These are phyloP conservation scores for Platycheirus rosarum DNA, from an alignment of 2,888 invertebrate genomes.

Conservation along the genomic window DNA sequence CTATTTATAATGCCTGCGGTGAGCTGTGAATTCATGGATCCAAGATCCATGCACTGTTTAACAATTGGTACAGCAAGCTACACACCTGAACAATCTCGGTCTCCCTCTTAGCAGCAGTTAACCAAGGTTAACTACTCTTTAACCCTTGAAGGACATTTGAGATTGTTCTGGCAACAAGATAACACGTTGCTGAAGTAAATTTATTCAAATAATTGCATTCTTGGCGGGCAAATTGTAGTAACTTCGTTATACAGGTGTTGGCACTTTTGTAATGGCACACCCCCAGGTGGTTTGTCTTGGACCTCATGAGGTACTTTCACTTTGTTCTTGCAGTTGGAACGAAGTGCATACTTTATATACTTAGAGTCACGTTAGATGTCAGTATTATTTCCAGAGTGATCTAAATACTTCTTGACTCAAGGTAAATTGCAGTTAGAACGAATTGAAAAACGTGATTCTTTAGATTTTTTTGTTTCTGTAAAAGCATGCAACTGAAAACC, in stretches of 20 bases:
- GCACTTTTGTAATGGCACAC: slow-evolving; percentile 23
- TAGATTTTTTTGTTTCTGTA: slow-evolving; percentile 5
- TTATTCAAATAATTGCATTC: slow-evolving; percentile 57
- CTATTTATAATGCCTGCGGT: slow-evolving; percentile 20
- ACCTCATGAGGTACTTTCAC: slow-evolving; percentile 57
- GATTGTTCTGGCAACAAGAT: slow-evolving; percentile 47
- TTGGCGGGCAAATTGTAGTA: slow-evolving; percentile 24
- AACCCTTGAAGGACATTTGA: slow-evolving; percentile 64
- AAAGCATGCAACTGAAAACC: background rate
- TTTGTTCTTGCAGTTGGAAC: slow-evolving; percentile 46
- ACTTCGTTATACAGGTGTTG: slow-evolving; percentile 47
- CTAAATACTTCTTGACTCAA: slow-evolving; percentile 24
- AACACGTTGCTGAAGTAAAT: slow-evolving; percentile 19
- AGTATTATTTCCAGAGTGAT: slow-evolving; percentile 1
- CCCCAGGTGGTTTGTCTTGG: slow-evolving; percentile 36
- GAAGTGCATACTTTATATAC: background rate
- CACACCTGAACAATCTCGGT: slow-evolving; percentile 43
- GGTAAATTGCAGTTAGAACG: slow-evolving; percentile 11
- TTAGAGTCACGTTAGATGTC: slow-evolving; percentile 4
- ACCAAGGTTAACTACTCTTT: slow-evolving; percentile 61
- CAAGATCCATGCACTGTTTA: slow-evolving; percentile 58
- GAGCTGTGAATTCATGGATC: slow-evolving; percentile 32
- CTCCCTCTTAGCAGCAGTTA: slow-evolving; percentile 11
- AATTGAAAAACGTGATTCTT: slow-evolving; percentile 41
- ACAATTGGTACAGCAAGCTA: slow-evolving; percentile 55